phyloP scores from a whole-genome alignment of 2,888 invertebrate species.

The Seira ritae region DNA sequence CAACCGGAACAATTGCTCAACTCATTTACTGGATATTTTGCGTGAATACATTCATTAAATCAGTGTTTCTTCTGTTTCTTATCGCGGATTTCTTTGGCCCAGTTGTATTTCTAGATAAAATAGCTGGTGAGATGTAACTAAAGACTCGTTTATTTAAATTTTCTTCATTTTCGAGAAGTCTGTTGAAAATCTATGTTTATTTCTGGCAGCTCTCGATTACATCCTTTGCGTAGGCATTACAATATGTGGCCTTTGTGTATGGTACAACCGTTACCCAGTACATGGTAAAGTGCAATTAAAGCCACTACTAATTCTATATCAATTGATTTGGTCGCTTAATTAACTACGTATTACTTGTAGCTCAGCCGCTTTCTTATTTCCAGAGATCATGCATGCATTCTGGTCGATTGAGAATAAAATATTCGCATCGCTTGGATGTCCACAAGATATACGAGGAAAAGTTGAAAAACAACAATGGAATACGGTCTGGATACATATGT shows the following conservation, averaged over 20 bases:
- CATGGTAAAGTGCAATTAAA: conserved; percentile 28
- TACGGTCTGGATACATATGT: conserved; percentile 53
- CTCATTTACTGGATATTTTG: conserved; percentile 24
- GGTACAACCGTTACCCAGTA: conserved; percentile 39
- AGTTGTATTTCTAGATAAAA: conserved; percentile 40
- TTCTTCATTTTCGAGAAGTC: too few relatives aligned
- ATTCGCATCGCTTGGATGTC: conserved; percentile 26
- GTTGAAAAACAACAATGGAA: background rate
- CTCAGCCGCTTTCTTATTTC: background rate
- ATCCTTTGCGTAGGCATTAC: conserved; percentile 41
- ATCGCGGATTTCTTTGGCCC: conserved; percentile 32
- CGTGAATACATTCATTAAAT: conserved; percentile 22
- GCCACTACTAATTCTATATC: background rate
- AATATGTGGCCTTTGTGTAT: conserved; percentile 21
- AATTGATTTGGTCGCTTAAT: background rate
- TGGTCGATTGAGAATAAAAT: conserved; percentile 36
- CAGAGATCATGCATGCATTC: conserved; percentile 39
- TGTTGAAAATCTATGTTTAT: too few relatives aligned
- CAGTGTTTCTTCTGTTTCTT: conserved; percentile 28
- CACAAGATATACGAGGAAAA: background rate
- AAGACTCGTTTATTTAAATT: too few relatives aligned
- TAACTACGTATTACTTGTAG: background rate
- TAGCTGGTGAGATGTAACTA: too few relatives aligned
- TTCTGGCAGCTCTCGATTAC: conserved; percentile 45
- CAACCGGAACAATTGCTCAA: background rate